Percentiles rank a stretch among this genome's conserved stretches.
Conservation (phyloP, 2,888 invertebrate genomes). For the Tenodera sinensis region DNA sequence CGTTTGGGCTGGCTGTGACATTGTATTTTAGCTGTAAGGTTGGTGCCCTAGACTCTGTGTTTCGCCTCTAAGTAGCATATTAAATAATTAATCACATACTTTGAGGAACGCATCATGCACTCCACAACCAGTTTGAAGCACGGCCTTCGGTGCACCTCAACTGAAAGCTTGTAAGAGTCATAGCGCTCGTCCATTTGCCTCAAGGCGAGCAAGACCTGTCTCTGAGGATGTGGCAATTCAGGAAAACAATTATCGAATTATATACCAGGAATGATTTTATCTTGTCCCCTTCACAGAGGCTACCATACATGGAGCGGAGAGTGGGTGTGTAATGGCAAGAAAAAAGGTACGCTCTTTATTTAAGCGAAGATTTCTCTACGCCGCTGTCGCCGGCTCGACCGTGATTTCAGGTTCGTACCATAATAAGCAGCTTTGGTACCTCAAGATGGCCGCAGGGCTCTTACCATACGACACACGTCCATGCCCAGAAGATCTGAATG, state of each 20-base stretch:
- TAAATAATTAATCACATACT: background rate
- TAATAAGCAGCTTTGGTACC: background rate
- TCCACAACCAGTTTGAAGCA: background rate
- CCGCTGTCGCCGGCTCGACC: background rate
- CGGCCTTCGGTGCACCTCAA: background rate
- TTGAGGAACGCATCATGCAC: background rate
- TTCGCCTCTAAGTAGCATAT: background rate
- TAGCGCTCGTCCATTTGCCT: background rate
- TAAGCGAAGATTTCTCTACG: background rate
- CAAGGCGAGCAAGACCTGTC: background rate
- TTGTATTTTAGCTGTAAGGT: background rate
- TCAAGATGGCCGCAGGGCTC: background rate
- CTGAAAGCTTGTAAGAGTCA: background rate
- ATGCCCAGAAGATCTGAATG: background rate
- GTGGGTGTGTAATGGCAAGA: constrained; percentile 2
- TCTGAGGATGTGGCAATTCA: constrained; percentile 7
- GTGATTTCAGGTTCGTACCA: background rate
- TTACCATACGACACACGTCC: background rate
- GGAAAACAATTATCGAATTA: constrained; percentile 16
- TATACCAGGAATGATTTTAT: constrained; percentile 6
- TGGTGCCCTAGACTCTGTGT: background rate
- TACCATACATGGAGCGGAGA: constrained; percentile 1
- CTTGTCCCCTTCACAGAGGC: background rate
- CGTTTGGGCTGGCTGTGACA: background rate
- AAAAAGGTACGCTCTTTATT: background rate